Percentiles rank a stretch among this genome's conserved stretches.
Conservation (phyloP, 2,797 vertebrate genomes). For the Basileuterus tristriatus region DNA sequence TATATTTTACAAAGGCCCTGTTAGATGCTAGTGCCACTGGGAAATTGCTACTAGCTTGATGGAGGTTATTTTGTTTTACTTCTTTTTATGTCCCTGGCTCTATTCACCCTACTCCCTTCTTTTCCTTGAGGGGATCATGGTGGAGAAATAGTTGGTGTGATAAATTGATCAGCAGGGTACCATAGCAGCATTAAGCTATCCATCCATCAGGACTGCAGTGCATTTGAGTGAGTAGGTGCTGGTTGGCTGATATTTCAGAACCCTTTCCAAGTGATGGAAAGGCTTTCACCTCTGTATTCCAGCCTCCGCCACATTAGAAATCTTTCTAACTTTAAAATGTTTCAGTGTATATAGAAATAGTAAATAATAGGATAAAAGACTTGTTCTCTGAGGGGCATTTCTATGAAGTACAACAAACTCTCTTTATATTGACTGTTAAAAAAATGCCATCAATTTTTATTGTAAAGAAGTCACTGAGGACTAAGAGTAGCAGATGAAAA, state of each 20-base stretch:
- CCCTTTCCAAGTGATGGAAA: slow-evolving; percentile 19
- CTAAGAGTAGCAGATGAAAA: slow-evolving; percentile 40
- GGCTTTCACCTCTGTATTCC: slow-evolving; percentile 32
- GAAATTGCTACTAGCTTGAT: slow-evolving; percentile 16
- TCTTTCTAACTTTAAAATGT: slow-evolving; percentile 39
- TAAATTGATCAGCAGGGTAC: slow-evolving; percentile 44
- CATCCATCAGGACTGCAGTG: slow-evolving; percentile 37
- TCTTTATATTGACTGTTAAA: slow-evolving; percentile 59
- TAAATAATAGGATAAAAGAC: slow-evolving; percentile 68
- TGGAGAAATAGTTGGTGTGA: slow-evolving; percentile 31
- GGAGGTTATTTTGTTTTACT: slow-evolving; percentile 49
- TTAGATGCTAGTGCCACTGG: not conserved
- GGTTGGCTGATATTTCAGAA: slow-evolving; percentile 29
- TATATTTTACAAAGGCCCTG: not conserved
- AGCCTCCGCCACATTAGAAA: slow-evolving; percentile 15
- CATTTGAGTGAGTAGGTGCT: not conserved
- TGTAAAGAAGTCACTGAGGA: slow-evolving; percentile 50
- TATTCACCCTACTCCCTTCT: not conserved
- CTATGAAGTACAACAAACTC: slow-evolving; percentile 41
- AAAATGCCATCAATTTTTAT: slow-evolving; percentile 49
- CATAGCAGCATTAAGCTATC: slow-evolving; percentile 33
- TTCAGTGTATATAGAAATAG: slow-evolving; percentile 46
- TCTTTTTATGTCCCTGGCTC: slow-evolving; percentile 15
- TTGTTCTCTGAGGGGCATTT: slow-evolving; percentile 39
- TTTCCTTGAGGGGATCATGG: slow-evolving; percentile 31